A percentile compares a stretch with the other conserved stretches of the same genome.
Evolutionary conservation across 2,113 vertebrate species (phyloP).

Genomic region (Gambusia holbrooki): DNA sequence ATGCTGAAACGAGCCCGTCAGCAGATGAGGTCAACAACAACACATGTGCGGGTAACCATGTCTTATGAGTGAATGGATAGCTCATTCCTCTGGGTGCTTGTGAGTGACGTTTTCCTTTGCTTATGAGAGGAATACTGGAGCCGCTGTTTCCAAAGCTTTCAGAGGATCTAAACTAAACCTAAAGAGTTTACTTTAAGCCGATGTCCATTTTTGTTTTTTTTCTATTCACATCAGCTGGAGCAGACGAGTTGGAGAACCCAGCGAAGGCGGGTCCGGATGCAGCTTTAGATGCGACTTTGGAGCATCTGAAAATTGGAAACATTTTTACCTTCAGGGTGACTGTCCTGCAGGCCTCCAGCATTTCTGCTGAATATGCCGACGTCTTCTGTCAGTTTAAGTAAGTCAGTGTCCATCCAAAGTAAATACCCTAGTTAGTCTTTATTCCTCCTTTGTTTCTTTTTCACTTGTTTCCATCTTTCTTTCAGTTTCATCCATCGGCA

Average conservation of each 20-base stretch:
- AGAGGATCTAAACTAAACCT: no score
- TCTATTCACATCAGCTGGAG: conserved; percentile 64
- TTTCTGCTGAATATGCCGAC: conserved; percentile 95
- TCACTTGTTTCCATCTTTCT: conserved; percentile 14
- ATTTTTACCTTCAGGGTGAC: conserved; percentile 97
- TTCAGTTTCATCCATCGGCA: conserved; percentile 96
- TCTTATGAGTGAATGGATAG: conserved; percentile 25
- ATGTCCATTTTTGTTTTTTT: not conserved
- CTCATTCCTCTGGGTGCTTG: not conserved
- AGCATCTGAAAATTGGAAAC: conserved; percentile 90
- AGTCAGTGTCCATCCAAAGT: conserved; percentile 9
- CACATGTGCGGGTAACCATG: conserved; percentile 86
- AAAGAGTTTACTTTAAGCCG: no score
- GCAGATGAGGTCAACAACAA: conserved; percentile 98
- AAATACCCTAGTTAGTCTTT: not conserved
- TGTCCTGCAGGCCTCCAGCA: conserved; percentile 95
- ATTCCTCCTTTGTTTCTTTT: not conserved
- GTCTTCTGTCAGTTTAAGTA: conserved; percentile 99
- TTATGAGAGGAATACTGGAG: no score
- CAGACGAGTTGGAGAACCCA: conserved; percentile 84
- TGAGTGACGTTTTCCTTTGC: not conserved
- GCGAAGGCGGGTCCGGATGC: conserved; percentile 82
- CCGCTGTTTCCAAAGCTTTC: no score
- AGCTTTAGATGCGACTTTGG: conserved; percentile 77
- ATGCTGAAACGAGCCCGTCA: conserved; percentile 83